These are phyloP conservation scores for Manduca sexta DNA, from an alignment of 1,140 invertebrate species.

Conservation along the genomic window DNA sequence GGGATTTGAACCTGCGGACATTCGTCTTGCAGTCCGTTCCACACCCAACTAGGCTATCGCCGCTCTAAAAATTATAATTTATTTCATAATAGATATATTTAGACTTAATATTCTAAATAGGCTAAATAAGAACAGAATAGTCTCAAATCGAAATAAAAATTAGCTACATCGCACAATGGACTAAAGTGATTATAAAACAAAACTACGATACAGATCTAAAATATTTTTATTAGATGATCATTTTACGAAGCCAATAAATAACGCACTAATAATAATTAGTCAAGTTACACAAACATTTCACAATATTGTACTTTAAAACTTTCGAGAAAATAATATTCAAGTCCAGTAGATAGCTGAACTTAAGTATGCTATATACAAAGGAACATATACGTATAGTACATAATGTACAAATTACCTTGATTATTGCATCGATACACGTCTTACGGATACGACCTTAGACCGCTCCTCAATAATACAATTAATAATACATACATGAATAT, in stretches of 20 bases:
- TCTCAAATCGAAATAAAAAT: too few relatives aligned
- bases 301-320: slow-evolving; percentile 41
- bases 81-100: too few relatives aligned
- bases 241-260: slow-evolving; percentile 37
- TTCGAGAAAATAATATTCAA: slow-evolving; percentile 18
- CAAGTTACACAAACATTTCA: slow-evolving; percentile 25
- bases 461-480: not conserved
- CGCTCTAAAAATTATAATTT: too few relatives aligned
- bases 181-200: slow-evolving; percentile 2
- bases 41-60: too few relatives aligned
- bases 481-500: not conserved
- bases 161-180: too few relatives aligned
- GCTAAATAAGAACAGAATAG: too few relatives aligned
- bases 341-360: slow-evolving; percentile 18
- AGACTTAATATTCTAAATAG: too few relatives aligned
- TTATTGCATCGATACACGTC: slow-evolving; percentile 54
- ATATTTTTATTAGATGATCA: slow-evolving; percentile 40
- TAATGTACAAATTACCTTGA: slow-evolving; percentile 41
- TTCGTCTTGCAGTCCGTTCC: too few relatives aligned
- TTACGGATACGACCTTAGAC: slow-evolving; percentile 4
- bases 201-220: slow-evolving; percentile 46
- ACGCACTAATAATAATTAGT: slow-evolving; percentile 30
- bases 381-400: slow-evolving; percentile 32
- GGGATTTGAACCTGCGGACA: too few relatives aligned
- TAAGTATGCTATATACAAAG: slow-evolving; percentile 50